These are phyloP conservation scores for Aethina tumida DNA, from an alignment of 1,140 invertebrate species.

Conservation along the genomic window DNA sequence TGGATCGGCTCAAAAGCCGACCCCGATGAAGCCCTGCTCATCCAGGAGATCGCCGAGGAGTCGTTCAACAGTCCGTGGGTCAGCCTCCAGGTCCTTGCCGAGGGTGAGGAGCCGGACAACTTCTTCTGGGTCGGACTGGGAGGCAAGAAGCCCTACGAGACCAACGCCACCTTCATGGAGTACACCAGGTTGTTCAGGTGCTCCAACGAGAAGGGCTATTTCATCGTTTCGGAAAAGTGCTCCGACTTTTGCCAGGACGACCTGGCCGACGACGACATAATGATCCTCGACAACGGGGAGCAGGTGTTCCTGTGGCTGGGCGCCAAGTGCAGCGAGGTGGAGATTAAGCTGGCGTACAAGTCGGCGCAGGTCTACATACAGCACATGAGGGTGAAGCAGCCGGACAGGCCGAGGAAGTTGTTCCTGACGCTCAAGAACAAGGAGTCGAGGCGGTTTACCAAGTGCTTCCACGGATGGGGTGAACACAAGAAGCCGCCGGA, in stretches of 20 bases:
- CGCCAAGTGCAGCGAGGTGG: slow-evolving; percentile 91
- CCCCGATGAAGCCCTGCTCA: slow-evolving; percentile 76
- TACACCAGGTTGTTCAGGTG: slow-evolving; percentile 93
- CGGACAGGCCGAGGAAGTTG: slow-evolving; percentile 82
- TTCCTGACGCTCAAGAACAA: slow-evolving; percentile 96
- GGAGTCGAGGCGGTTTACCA: slow-evolving; percentile 88
- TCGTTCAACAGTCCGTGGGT: slow-evolving; percentile 89
- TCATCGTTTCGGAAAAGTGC: slow-evolving; percentile 98
- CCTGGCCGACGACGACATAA: slow-evolving; percentile 98
- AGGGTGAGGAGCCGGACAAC: slow-evolving; percentile 97
- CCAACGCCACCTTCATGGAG: slow-evolving; percentile 87
- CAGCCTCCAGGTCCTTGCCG: slow-evolving; percentile 78
- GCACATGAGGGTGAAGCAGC: slow-evolving; percentile 92
- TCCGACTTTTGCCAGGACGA: slow-evolving; percentile 99
- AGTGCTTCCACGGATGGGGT: slow-evolving; percentile 98
- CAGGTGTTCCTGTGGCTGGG: slow-evolving; percentile 98
- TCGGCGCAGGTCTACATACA: slow-evolving; percentile 98
- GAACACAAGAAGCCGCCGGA: slow-evolving; percentile 61
- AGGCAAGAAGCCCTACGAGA: slow-evolving; percentile 86
- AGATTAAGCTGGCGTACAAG: slow-evolving; percentile 97
- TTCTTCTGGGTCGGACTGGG: slow-evolving; percentile 97
- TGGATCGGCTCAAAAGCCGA: slow-evolving; percentile 92
- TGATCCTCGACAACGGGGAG: slow-evolving; percentile 98
- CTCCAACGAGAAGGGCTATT: slow-evolving; percentile 99
- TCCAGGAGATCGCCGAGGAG: slow-evolving; percentile 88